phyloP scores from a whole-genome alignment of 2,888 invertebrate genomes.

The Pristionchus arcanus region DNA sequence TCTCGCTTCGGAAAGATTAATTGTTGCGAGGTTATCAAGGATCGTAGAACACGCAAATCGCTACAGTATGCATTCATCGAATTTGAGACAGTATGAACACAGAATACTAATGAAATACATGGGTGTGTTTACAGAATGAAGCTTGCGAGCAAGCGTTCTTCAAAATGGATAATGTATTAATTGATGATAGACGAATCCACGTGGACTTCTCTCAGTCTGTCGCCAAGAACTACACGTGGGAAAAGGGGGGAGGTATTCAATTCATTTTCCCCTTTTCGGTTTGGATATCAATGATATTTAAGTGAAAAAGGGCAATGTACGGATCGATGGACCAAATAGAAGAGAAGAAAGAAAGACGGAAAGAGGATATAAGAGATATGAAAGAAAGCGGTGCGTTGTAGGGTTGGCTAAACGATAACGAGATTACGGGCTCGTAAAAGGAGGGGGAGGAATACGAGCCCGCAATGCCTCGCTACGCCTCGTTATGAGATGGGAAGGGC shows the following conservation, averaged over 20 bases:
- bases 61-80: slow-evolving; percentile 99
- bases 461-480: too few species aligned
- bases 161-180: slow-evolving; percentile 99
- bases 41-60: slow-evolving; percentile 93
- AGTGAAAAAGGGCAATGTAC: not conserved
- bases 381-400: not conserved
- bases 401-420: too few species aligned
- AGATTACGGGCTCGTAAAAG: too few species aligned
- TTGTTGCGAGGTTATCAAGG: slow-evolving; percentile 86
- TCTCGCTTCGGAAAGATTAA: slow-evolving; percentile 87
- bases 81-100: slow-evolving; percentile 86
- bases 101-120: not conserved
- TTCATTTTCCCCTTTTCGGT: not conserved
- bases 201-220: slow-evolving; percentile 99
- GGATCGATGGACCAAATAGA: not conserved
- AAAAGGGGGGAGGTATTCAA: slow-evolving; percentile 47
- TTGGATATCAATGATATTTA: not conserved
- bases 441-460: too few species aligned
- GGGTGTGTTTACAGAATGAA: slow-evolving; percentile 78
- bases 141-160: slow-evolving; percentile 97
- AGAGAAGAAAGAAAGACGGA: slow-evolving; percentile 1
- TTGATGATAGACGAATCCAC: slow-evolving; percentile 98
- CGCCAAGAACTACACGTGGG: slow-evolving; percentile 84
- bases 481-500: too few species aligned
- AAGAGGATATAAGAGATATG: not conserved